Conservation (phyloP, 2,113 vertebrate species). For the Cacatua alba region DNA sequence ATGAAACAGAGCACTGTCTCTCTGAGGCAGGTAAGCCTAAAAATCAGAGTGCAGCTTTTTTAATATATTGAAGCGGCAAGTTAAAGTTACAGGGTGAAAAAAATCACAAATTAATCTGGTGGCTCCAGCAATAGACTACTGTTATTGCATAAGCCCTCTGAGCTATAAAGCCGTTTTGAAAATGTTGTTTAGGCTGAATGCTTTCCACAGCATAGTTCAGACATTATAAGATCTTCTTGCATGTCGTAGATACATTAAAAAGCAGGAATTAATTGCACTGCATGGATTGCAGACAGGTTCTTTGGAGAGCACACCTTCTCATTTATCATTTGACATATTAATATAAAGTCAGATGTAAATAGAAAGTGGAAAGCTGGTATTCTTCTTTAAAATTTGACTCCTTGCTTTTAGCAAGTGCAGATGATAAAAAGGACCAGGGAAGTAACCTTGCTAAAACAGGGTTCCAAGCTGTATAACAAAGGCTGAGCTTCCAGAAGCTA, state of each 20-base stretch:
- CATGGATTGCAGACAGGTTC: not conserved
- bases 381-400: not conserved
- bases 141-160: not conserved
- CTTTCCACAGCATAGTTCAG: not conserved
- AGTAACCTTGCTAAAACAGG: constrained; percentile 46
- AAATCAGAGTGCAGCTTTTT: not conserved
- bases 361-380: not conserved
- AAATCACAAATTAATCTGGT: not conserved
- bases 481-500: constrained; percentile 37
- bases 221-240: not conserved
- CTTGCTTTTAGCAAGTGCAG: constrained; percentile 7
- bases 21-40: not conserved
- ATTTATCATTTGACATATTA: not conserved
- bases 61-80: not conserved
- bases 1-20: not conserved
- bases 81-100: not conserved
- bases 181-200: not conserved
- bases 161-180: not conserved
- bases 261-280: not conserved
- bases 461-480: constrained; percentile 50
- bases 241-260: not conserved
- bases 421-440: constrained; percentile 34
- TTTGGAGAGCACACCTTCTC: not conserved
- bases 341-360: not conserved
- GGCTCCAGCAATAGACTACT: not conserved